These are phyloP conservation scores for Troglohyphantes excavatus DNA, from an alignment of 2,888 invertebrate genomes.

Conservation along the genomic window DNA sequence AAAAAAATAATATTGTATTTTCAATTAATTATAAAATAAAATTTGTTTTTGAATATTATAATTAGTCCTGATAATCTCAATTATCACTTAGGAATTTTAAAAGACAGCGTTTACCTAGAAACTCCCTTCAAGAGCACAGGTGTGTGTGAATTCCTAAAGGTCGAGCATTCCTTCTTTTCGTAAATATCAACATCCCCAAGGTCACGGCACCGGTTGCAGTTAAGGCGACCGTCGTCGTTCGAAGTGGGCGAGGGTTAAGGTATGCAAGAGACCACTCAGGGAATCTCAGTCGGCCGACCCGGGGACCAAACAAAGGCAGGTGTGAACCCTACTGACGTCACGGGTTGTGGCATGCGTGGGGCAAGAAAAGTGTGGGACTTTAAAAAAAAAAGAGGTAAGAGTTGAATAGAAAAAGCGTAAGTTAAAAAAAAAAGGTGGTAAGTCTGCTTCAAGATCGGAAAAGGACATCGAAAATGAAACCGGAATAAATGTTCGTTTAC, in stretches of 20 bases:
- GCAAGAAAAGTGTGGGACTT: not conserved
- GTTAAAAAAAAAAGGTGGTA: not conserved
- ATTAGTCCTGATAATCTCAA: too few species aligned
- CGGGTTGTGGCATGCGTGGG: constrained; percentile 19
- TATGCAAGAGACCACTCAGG: constrained; percentile 22
- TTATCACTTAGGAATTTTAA: too few species aligned
- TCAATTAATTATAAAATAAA: too few species aligned
- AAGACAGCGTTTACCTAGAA: too few species aligned
- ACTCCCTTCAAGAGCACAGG: not conserved
- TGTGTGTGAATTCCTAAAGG: not conserved
- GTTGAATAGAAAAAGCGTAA: not conserved
- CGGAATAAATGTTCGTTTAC: too few species aligned
- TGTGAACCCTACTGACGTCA: constrained; percentile 55
- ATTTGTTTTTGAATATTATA: too few species aligned
- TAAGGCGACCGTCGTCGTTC: not conserved
- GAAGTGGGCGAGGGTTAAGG: constrained; percentile 30
- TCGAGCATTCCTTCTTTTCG: not conserved
- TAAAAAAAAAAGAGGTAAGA: not conserved
- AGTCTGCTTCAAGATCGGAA: not conserved
- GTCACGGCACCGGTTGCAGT: constrained; percentile 5
- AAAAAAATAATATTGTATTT: too few species aligned
- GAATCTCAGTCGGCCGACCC: not conserved
- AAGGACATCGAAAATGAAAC: too few species aligned
- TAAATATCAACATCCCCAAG: not conserved
- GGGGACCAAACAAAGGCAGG: constrained; percentile 39